phyloP scores from a whole-genome alignment of 2,888 invertebrate species.

The Agriopis aurantiaria region DNA sequence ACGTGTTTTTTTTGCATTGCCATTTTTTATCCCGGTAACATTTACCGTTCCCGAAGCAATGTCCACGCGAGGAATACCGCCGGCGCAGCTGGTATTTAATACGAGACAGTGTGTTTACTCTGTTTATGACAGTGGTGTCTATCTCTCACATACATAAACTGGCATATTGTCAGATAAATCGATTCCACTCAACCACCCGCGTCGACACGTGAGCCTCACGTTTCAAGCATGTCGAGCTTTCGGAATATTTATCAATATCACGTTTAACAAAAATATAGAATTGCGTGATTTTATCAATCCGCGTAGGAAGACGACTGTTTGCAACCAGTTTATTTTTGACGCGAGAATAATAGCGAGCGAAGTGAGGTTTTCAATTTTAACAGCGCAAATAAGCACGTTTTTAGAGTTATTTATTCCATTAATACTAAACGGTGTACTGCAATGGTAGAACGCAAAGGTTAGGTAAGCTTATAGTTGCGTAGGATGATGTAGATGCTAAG shows the following conservation, averaged over 20 bases:
- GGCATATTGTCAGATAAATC: slow-evolving; percentile 34
- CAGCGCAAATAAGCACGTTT: slow-evolving; percentile 3
- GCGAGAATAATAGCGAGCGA: slow-evolving; percentile 24
- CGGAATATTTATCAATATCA: slow-evolving; percentile 24
- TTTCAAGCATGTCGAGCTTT: slow-evolving; percentile 25
- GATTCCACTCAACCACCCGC: slow-evolving; percentile 22
- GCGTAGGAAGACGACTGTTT: slow-evolving; percentile 46
- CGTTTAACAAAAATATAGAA: slow-evolving; percentile 16
- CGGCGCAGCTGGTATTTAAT: no score
- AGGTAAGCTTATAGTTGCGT: slow-evolving; percentile 30
- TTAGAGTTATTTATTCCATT: slow-evolving; percentile 20
- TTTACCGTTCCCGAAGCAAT: no score
- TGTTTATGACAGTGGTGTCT: neutral
- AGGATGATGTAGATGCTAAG: slow-evolving; percentile 30
- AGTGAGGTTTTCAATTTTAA: slow-evolving; percentile 18
- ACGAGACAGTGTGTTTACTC: neutral
- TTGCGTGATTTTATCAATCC: slow-evolving; percentile 15
- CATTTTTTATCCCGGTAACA: no score
- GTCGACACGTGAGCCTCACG: slow-evolving; percentile 31
- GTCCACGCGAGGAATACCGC: no score
- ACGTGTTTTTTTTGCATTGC: no score
- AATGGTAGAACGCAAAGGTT: slow-evolving; percentile 35
- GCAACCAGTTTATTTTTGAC: slow-evolving; percentile 40
- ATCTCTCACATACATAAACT: neutral
- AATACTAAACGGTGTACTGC: slow-evolving; percentile 21